Base-by-base conservation (phyloP, 30 jellyfish, hydroid and myxozoan species). In the Mastigias papua region DNA sequence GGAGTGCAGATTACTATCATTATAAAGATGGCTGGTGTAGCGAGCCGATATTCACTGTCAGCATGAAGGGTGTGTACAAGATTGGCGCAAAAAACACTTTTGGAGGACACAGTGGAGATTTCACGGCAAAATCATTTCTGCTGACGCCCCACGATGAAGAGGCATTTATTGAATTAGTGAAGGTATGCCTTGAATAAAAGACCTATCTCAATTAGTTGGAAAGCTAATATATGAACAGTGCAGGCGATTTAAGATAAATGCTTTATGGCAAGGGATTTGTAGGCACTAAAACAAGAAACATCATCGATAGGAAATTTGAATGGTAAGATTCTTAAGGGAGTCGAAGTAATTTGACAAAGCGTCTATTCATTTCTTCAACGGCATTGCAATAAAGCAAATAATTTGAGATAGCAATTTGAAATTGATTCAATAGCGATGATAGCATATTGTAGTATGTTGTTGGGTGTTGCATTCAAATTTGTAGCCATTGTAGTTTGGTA, bases 11-110 rank as follows among this genome's bases (percentile, higher is more conserved):
- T 22, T 76, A 62, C 60, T 81, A 75, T 64, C 97, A 89, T 57
- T 89, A 37, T 79, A 80, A 73, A 48, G 97, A 89, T 46, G 89
- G 92, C 9, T 81, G 93, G 93, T 89, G 97, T 85, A 37, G 90
- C 8, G 66, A 61, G n/a, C 93, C 97, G 25, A 42, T 23, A 9
- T 89, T 89, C 86, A 89, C 97, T 23, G 58, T 89, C 34, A 61
- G 30, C 35, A 82, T 89, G 80, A 66, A 50, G 30, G 97, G 97
- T 46, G 78, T 31, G 5, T 88, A 34, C 80, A 72, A 80, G 27
- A 73, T 88, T 22, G 94, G 94, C 22, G 94, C 34, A 16, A 69
- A 78, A 48, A 85, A 73, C 67, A 13, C 77, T 1, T 65, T 85
- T 34, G 94, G 94, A 7, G 94, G 94, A 11, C 82, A 85, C n/a